These are phyloP conservation scores for Petrocephalus schoutedeni DNA, from an alignment of 2,797 vertebrate genomes.

Conservation along the genomic window DNA sequence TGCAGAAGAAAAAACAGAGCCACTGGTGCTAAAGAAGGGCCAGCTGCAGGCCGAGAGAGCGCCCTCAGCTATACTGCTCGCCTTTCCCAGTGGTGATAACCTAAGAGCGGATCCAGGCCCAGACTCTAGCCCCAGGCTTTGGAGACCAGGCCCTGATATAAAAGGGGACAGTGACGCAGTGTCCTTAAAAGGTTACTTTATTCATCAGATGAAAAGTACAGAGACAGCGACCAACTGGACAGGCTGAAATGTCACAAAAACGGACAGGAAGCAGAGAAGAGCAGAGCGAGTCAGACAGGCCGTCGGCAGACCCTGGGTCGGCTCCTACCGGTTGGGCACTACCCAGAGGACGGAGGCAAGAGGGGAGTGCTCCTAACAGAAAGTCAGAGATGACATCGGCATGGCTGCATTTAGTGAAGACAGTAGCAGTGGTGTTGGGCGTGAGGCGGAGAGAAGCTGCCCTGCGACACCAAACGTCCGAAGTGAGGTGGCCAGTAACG, in stretches of 20 bases:
- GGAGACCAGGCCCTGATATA: conserved; percentile 31
- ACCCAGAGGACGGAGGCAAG: not conserved
- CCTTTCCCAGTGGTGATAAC: conserved; percentile 25
- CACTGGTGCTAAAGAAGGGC: not conserved
- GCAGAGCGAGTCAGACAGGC: not conserved
- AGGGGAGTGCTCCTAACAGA: not conserved
- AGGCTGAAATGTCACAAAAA: conserved; percentile 2
- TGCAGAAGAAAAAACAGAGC: not conserved
- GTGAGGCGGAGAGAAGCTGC: not conserved
- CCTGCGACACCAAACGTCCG: not conserved
- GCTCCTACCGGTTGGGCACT: not conserved
- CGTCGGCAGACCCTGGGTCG: not conserved
- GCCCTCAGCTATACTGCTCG: not conserved
- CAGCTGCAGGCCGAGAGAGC: not conserved
- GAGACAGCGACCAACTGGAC: conserved; percentile 19
- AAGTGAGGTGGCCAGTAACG: not conserved
- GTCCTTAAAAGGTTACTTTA: conserved; percentile 56
- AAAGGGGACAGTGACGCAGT: conserved; percentile 20
- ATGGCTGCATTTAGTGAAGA: not conserved
- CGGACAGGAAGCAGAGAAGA: conserved; percentile 46
- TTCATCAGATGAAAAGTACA: conserved; percentile 55
- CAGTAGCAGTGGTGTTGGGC: not conserved
- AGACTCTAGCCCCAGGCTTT: not conserved
- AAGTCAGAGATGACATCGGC: not conserved
- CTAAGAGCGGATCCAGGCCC: not conserved